These are phyloP conservation scores for Alviniconcha strummeri DNA, from an alignment of 2,888 invertebrate species.

Conservation along the genomic window DNA sequence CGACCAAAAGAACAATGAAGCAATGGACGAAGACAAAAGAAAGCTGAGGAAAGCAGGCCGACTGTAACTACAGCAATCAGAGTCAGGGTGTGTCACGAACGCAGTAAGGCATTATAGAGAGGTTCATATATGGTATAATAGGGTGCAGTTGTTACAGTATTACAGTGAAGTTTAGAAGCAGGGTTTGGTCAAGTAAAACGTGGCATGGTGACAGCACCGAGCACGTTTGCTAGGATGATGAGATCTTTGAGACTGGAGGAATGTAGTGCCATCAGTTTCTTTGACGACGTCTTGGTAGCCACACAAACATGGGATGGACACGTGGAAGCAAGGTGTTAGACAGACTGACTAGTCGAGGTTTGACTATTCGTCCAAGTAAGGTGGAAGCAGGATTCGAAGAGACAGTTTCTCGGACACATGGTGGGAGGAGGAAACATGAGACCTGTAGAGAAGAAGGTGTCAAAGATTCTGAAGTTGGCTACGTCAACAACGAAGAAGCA, in stretches of 20 bases:
- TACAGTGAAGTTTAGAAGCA: too few species aligned
- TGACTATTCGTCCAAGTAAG: not conserved
- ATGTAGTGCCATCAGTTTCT: not conserved
- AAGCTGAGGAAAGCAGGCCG: too few species aligned
- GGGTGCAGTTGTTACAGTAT: too few species aligned
- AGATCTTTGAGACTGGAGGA: not conserved
- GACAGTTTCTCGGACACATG: slow-evolving; percentile 2
- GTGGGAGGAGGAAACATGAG: not conserved
- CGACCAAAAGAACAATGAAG: too few species aligned
- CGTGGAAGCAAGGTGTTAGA: not conserved
- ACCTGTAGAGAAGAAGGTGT: not conserved
- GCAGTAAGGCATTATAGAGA: too few species aligned
- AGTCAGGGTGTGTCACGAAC: too few species aligned
- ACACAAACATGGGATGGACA: not conserved
- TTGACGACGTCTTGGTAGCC: slow-evolving; percentile 8
- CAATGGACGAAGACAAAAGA: too few species aligned
- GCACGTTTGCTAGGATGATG: not conserved
- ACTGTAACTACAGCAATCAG: too few species aligned
- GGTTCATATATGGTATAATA: too few species aligned
- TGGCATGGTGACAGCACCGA: not conserved
- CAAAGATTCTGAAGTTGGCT: not conserved
- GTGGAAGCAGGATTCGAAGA: not conserved
- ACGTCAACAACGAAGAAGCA: not conserved
- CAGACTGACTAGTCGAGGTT: not conserved
- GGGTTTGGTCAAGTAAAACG: too few species aligned